Base-by-base conservation (phyloP, 2,888 invertebrate species). In the Stenodema calcarata region DNA sequence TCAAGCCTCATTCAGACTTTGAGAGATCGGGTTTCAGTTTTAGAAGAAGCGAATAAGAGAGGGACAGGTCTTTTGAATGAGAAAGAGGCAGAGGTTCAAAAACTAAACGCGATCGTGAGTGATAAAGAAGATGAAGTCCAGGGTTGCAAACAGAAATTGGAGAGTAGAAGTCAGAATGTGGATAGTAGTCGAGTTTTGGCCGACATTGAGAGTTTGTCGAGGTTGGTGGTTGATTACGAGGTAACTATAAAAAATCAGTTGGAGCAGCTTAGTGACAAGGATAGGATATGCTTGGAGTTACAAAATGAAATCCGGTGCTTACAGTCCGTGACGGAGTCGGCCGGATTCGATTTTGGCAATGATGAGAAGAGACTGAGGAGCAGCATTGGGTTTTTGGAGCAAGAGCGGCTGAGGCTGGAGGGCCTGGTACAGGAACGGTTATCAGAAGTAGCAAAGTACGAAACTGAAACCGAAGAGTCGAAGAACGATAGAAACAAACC, bases 1-100 rank as follows among this genome's bases (percentile, higher is more conserved):
- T 27, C 41, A 0, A 79, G 30, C 18, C 35, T 79, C 23, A 87
- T 87, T 44, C 54, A 27, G 16, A 23, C 14, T 7, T 47, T 87
- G 70, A 83, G 30, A n/a, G 42, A 30, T 16, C 83, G 12, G 16
- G 73, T 84, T 80, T 69, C 79, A n/a, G 69, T 50, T 28, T n/a
- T 79, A 12, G 79, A 87, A 78, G 23, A 84, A 1, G 18, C 18
- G 23, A 83, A 76, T 18, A 16, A 18, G 35, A 54, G 70, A 28
- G 30, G 86, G 11, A 75, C 50, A 6, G 42, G 30, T 35, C 11
- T 76, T 14, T n/a, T 87, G 30, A 18, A 28, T 0, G 76, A 81
- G 9, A 87, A 86, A 18, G 73, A 86, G 16, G 80, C 42, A 4
- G 86, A 87, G 54, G 2, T 87, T 50, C 50, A 86, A 54, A 9